Percentiles rank a stretch among this genome's conserved stretches.
phyloP scores from a whole-genome alignment of 2,113 vertebrate genomes.

The Grammatotria lemairii region DNA sequence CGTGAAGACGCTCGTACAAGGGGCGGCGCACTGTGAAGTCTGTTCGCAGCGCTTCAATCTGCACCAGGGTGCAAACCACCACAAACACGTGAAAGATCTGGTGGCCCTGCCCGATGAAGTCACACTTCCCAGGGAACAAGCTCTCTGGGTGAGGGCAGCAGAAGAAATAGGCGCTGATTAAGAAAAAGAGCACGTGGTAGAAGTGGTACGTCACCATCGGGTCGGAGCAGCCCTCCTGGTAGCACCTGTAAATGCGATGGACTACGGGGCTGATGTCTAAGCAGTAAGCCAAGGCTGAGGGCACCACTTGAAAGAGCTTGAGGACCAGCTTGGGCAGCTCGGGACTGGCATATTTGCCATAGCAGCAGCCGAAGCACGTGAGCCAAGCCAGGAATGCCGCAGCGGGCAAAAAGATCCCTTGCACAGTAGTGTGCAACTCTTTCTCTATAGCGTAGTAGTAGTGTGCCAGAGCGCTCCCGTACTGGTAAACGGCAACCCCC shows the following conservation, averaged over 20 bases:
- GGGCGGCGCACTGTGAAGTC: conserved; percentile 80
- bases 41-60: conserved; percentile 85
- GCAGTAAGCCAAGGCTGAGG: conserved; percentile 82
- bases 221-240: conserved; percentile 60
- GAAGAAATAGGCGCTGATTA: conserved; percentile 88
- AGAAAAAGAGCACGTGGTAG: conserved; percentile 88
- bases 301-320: conserved; percentile 87
- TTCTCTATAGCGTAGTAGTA: conserved; percentile 89
- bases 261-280: conserved; percentile 91
- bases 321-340: conserved; percentile 67
- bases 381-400: conserved; percentile 86
- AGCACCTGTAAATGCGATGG: conserved; percentile 80
- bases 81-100: conserved; percentile 91
- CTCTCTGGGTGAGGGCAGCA: conserved; percentile 87
- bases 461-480: conserved; percentile 83
- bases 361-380: conserved; percentile 90
- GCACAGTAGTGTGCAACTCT: conserved; percentile 75
- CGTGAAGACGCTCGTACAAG: conserved; percentile 81
- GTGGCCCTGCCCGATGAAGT: conserved; percentile 90
- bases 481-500: conserved; percentile 90
- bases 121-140: conserved; percentile 85
- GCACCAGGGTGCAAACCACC: conserved; percentile 85
- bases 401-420: conserved; percentile 74
- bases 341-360: conserved; percentile 78
- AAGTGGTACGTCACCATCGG: conserved; percentile 80